Base-by-base conservation (phyloP, 2,797 vertebrate species). In the Betta splendens region DNA sequence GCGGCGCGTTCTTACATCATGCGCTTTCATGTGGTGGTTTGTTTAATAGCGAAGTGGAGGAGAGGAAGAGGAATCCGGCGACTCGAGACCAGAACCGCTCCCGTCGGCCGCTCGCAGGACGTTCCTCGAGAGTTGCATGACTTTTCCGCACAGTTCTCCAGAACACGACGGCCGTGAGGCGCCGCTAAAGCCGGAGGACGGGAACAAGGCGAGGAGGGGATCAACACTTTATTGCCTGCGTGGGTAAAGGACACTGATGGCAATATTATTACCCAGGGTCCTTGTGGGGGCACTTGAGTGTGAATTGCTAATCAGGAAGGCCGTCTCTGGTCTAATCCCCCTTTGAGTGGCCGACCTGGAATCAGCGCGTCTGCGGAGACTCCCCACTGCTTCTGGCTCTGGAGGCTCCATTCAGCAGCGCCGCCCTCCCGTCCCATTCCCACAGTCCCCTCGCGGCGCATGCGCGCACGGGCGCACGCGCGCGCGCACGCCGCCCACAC, bases 381-480 rank as follows among this genome's bases (percentile, higher is more conserved):
- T 94, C 96, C 97, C 97, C 92, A 95, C 96, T 96, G 96, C 89
- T 95, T 91, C 93, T 94, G 94, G 94, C 94, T 92, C 92, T 89
- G 92, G 93, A 94, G 93, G 86, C 88, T 88, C 93, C 92, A 96
- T 98, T 97, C 94, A 98, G 84, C 78, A 78, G 87, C 79, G 73
- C 91, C 85, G 88, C 90, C 92, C 92, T 94, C 89, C 93, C 90
- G 92, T 91, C 92, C 93, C 93, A 93, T 99, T 98, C 97, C 96
- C 96, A 98, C 97, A 98, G 94, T 97, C 93, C 92, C 86, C 81
- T 81, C 86, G 92, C 91, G 84, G 89, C 69, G 87, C 89, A 90
- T 91, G 89, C 91, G 86, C 89, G 92, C 77, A 70, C 53, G 75
- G 46, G 43, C 89, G 2, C 91, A 26, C 64, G 61, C 72, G 69